A percentile compares a stretch with the other conserved stretches of the same genome.
These are phyloP conservation scores for Xestia ashworthii DNA, from an alignment of 2,888 invertebrate genomes.

Conservation along the genomic window DNA sequence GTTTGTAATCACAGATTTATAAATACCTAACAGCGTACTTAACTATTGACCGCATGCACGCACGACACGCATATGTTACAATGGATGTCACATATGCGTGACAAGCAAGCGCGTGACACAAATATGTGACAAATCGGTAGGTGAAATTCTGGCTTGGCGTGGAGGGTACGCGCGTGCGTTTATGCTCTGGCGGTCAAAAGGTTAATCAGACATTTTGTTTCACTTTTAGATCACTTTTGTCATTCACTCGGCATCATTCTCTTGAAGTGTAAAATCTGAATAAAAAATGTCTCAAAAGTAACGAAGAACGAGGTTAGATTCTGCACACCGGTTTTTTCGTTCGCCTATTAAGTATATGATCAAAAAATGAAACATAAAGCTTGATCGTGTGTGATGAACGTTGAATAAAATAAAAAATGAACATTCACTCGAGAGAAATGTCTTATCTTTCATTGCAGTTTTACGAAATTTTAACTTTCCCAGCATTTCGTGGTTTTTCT, in stretches of 20 bases:
- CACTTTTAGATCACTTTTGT: background rate
- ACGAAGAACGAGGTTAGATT: background rate
- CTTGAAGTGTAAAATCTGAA: background rate
- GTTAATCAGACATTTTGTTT: background rate
- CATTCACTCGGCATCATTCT: background rate
- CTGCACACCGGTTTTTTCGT: background rate
- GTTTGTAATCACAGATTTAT: constrained; percentile 32
- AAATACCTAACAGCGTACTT: background rate
- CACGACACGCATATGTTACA: too few species aligned
- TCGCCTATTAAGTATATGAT: background rate
- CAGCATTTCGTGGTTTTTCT: constrained; percentile 18
- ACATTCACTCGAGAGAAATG: background rate
- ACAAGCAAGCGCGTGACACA: too few species aligned
- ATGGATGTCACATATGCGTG: too few species aligned
- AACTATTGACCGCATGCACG: too few species aligned
- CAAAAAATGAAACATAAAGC: background rate
- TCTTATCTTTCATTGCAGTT: background rate
- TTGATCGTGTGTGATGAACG: background rate
- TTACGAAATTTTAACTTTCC: constrained; percentile 35
- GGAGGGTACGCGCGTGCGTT: too few species aligned
- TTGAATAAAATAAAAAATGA: background rate
- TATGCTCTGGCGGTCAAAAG: too few species aligned
- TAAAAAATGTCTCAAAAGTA: too few species aligned
- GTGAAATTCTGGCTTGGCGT: too few species aligned
- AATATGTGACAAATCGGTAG: too few species aligned